Evolutionary conservation across 2,888 invertebrate species (phyloP), one percentile per base, ranked within the genome.

Genomic region (Galeruca laticollis): DNA sequence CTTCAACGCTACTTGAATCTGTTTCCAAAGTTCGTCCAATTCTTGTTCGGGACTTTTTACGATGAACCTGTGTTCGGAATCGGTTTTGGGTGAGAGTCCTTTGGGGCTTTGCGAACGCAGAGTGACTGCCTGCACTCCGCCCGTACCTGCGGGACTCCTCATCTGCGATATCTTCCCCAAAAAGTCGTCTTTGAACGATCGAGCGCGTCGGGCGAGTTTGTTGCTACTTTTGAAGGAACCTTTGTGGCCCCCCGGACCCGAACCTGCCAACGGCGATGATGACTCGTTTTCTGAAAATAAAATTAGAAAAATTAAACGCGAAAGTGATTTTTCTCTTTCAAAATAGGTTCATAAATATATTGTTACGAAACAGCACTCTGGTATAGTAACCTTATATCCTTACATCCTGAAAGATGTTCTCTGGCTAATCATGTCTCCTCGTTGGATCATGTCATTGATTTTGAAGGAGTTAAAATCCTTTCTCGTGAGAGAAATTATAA

Each of bases 171-270:
- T 91, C 86, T 94, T 94, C 86, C 95, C 79, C 84, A 96, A 89
- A 82, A 96, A 90, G 87, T 96, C 96, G 90, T 96, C 95, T 88
- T 96, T 96, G 87, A 96, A 96, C 76, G 95, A 95, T 79, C 95
- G 91, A 75, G 96, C 96, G 76, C 96, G 90, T 77, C 94, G 89
- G 70, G 95, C 95, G 86, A 96, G 89, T 86, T 94, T 94, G 62
- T 68, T 68, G 78, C 93, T 94, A 82, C 94, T 93, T 83, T 93
- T 93, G 85, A 92, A 87, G 75, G 91, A 92, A 78, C 93, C 91
- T 83, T 93, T 93, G 83, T 92, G 92, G 69, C 93, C 93, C 76
- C 90, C 89, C 74, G 90, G 88, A 76, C 88, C 86, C 11, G 82
- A 73, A 59, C 84, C 82, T 31, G 84, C 82, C 79, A 84, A 71